A percentile compares a stretch with the other conserved stretches of the same genome.
These are phyloP conservation scores for Argyrosomus japonicus DNA, from an alignment of 2,113 vertebrate species.

Conservation along the genomic window DNA sequence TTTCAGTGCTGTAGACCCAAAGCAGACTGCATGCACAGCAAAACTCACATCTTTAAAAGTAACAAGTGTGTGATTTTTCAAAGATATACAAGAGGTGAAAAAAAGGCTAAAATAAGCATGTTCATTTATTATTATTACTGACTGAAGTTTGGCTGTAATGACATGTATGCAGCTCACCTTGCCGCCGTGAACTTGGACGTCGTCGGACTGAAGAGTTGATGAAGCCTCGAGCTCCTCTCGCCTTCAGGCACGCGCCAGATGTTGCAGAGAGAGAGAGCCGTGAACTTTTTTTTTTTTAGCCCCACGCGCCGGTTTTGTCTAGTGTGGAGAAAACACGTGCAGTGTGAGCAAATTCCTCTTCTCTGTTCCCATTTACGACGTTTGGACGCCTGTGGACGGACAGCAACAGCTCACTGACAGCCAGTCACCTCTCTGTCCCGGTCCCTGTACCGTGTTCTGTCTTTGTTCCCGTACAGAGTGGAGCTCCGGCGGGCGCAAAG, in stretches of 20 bases:
- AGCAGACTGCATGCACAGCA: neutral
- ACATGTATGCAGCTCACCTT: slow-evolving; percentile 40
- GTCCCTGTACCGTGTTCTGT: too few relatives aligned
- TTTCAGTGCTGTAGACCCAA: neutral
- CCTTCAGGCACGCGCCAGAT: neutral
- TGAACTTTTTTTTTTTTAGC: slow-evolving; percentile 12
- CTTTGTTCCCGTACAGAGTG: neutral
- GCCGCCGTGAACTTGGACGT: neutral
- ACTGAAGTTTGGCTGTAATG: neutral
- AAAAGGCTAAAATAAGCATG: neutral
- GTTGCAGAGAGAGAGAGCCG: neutral
- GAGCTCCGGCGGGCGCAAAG: neutral
- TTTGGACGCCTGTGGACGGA: neutral
- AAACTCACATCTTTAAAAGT: neutral
- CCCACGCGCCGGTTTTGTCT: neutral
- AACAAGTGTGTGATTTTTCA: neutral
- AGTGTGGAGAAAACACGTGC: neutral
- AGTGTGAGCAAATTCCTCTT: neutral
- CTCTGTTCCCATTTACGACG: neutral
- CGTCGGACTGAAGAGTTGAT: neutral
- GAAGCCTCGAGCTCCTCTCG: slow-evolving; percentile 2
- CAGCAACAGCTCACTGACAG: neutral
- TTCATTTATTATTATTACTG: neutral
- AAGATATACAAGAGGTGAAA: too few relatives aligned
- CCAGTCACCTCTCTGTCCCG: neutral